Percentiles rank a stretch among this genome's conserved stretches.
Conservation (phyloP, 2,113 vertebrate genomes). For the Ameiurus melas region DNA sequence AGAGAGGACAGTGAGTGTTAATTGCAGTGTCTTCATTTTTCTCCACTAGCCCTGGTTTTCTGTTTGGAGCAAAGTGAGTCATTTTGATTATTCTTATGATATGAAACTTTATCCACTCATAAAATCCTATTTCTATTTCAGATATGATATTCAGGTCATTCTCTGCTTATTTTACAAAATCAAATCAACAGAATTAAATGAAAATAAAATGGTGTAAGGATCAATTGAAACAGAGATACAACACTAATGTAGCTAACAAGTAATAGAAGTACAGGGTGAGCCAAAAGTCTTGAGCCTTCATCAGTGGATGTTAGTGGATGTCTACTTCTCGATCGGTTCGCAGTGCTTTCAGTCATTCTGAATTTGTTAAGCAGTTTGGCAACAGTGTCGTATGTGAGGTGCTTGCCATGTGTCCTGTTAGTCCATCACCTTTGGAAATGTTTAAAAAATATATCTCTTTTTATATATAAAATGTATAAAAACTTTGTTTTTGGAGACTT, state of each 20-base stretch:
- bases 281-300: no score
- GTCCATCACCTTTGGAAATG: no score
- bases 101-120: neutral
- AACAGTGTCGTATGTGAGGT: no score
- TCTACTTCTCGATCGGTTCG: no score
- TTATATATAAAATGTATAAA: no score
- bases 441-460: no score
- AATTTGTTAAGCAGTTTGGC: no score
- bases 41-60: neutral
- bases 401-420: no score
- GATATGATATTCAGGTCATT: neutral
- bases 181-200: neutral
- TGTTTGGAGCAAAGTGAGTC: neutral
- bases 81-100: conserved; percentile 1
- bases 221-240: neutral
- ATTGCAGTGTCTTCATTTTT: neutral
- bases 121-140: neutral
- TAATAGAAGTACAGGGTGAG: neutral
- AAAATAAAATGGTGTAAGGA: neutral
- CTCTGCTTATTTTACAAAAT: neutral
- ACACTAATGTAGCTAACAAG: neutral
- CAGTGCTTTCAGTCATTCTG: no score
- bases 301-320: no score
- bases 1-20: neutral
- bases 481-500: no score